Evolutionary conservation across 2,797 vertebrate species (phyloP).

Genomic region (Lepus oiostolus): DNA sequence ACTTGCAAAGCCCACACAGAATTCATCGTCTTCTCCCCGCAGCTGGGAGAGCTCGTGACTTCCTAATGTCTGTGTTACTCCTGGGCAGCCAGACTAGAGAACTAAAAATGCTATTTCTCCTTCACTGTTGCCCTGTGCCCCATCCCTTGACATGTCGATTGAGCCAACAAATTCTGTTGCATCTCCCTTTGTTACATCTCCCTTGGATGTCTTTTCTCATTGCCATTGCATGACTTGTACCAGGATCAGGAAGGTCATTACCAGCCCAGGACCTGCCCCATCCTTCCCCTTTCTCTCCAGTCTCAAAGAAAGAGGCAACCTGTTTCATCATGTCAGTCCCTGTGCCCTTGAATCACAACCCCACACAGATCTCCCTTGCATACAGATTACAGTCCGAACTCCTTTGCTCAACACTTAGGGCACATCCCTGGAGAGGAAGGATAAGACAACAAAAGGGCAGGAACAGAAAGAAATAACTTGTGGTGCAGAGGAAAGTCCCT

Average conservation of each 20-base stretch:
- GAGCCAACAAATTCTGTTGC: neutral
- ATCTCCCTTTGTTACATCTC: neutral
- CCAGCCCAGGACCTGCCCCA: neutral
- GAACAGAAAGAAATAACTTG: neutral
- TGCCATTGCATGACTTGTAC: neutral
- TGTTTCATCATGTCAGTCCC: neutral
- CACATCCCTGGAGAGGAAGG: neutral
- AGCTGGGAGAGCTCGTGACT: neutral
- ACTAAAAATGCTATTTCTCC: neutral
- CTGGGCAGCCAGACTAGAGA: neutral
- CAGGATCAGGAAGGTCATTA: neutral
- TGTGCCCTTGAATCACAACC: neutral
- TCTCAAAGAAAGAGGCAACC: constrained; percentile 38
- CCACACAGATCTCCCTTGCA: neutral
- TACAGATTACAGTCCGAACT: neutral
- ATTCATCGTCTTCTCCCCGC: neutral
- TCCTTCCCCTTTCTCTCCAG: neutral
- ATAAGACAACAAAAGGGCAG: neutral
- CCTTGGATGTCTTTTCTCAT: neutral
- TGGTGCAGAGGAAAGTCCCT: constrained; percentile 4
- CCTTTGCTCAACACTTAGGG: neutral
- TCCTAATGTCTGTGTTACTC: constrained; percentile 54
- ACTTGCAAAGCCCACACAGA: neutral
- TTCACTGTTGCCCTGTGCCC: neutral
- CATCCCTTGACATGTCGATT: neutral